Percentiles rank a stretch among this genome's conserved stretches.
Evolutionary conservation across 2,888 invertebrate genomes (phyloP).

Genomic region (Dorcus hopei): DNA sequence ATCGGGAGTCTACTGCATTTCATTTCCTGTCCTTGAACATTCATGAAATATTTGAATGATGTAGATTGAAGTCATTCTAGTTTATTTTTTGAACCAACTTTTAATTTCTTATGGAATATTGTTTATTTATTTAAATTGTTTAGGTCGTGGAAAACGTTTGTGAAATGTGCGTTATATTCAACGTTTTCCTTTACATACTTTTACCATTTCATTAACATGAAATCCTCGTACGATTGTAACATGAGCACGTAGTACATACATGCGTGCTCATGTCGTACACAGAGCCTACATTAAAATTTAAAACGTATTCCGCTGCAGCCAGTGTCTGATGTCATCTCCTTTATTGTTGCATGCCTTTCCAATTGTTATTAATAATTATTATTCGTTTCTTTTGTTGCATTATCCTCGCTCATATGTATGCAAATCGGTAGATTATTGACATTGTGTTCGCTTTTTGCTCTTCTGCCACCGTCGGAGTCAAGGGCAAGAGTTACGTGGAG

Average conservation of each 20-base stretch:
- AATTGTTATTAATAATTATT: background rate
- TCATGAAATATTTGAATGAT: too few species aligned
- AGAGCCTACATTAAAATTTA: background rate
- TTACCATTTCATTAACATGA: background rate
- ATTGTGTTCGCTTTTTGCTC: too few species aligned
- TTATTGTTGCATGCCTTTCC: background rate
- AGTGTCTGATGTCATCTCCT: constrained; percentile 1
- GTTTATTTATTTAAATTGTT: too few species aligned
- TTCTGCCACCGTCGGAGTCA: too few species aligned
- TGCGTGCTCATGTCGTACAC: background rate
- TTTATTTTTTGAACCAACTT: too few species aligned
- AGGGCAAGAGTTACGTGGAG: background rate
- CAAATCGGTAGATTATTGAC: background rate
- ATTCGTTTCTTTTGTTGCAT: constrained; percentile 1
- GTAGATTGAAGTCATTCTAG: too few species aligned
- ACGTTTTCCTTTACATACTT: background rate
- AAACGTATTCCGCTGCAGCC: background rate
- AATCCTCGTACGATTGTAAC: background rate
- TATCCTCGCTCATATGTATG: background rate
- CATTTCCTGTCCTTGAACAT: too few species aligned
- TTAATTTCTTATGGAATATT: too few species aligned
- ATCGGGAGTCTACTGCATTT: too few species aligned
- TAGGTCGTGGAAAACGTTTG: too few species aligned
- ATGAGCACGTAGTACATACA: background rate
- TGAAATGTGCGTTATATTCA: too few species aligned